A percentile compares a stretch with the other conserved stretches of the same genome.
phyloP scores from a whole-genome alignment of 2,113 vertebrate genomes.

The Sula dactylatra region DNA sequence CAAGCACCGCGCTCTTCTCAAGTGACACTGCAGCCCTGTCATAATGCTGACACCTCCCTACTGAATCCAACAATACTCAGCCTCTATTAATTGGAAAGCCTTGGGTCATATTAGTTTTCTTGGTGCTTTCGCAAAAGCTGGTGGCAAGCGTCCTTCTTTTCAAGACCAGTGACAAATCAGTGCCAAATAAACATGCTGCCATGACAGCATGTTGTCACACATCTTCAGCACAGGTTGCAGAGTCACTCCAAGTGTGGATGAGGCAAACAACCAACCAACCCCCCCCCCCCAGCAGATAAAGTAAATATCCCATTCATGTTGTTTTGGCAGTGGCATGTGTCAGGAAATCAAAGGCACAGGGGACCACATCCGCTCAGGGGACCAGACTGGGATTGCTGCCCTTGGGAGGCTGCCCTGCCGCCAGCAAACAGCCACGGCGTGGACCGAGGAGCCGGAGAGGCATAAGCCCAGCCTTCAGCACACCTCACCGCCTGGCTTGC shows the following conservation, averaged over 20 bases:
- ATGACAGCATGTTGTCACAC: background rate
- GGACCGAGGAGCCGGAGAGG: background rate
- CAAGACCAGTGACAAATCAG: background rate
- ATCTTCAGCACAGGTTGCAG: background rate
- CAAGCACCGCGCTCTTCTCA: background rate
- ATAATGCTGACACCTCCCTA: background rate
- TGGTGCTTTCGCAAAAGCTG: background rate
- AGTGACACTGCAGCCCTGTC: background rate
- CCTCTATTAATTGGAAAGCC: background rate
- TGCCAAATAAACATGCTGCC: background rate
- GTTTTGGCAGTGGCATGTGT: background rate
- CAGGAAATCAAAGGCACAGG: background rate
- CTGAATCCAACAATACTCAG: background rate
- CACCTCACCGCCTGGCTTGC: background rate
- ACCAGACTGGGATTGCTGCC: background rate
- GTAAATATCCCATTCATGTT: background rate
- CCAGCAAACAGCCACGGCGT: rapidly evolving
- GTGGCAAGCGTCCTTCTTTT: background rate
- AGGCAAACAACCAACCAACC: background rate
- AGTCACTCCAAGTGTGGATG: background rate
- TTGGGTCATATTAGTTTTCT: background rate
- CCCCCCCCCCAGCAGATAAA: background rate
- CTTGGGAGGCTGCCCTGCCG: background rate
- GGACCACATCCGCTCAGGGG: background rate
- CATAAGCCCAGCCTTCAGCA: background rate